Conservation (phyloP, 1,140 invertebrate genomes). For the Melanaphis sacchari region DNA sequence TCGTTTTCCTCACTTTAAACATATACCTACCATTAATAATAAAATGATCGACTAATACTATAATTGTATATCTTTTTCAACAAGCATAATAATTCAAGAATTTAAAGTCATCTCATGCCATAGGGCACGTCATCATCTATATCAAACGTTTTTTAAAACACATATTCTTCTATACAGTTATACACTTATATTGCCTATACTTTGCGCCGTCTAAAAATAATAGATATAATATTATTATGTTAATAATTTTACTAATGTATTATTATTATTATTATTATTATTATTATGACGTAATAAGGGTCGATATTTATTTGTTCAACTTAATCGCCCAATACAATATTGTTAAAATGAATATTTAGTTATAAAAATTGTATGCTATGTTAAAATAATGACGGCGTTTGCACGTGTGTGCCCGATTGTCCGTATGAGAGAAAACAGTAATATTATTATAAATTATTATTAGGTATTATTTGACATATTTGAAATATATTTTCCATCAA, state of each 20-base stretch:
- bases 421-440: neutral
- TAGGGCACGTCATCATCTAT: neutral
- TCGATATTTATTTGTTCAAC: neutral
- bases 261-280: neutral
- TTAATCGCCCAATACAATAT: neutral
- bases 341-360: neutral
- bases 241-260: no score
- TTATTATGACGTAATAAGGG: neutral
- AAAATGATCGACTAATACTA: neutral
- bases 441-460: neutral
- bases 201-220: neutral
- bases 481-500: neutral
- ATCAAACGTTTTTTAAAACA: neutral
- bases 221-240: no score
- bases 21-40: neutral
- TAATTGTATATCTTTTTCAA: neutral
- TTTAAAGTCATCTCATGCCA: neutral
- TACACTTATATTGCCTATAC: neutral
- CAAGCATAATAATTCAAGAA: neutral
- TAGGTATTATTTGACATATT: neutral
- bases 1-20: neutral
- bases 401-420: neutral
- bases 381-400: neutral
- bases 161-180: neutral
- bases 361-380: neutral